Conservation (phyloP, 2,888 invertebrate species). For the Patella ulyssiponensis region DNA sequence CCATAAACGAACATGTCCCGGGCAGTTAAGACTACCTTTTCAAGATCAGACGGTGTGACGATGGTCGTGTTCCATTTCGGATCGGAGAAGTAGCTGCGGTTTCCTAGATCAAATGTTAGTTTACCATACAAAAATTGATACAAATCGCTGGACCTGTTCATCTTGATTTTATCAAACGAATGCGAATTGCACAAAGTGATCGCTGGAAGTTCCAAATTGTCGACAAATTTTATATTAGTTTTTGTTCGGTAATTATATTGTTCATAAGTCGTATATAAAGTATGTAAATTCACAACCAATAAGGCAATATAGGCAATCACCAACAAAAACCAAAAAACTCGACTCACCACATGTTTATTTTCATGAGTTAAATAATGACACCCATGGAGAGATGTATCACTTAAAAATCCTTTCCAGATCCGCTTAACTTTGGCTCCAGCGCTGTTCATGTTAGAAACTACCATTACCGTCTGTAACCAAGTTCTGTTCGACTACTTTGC, state of each 20-base stretch:
- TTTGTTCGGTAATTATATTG: neutral
- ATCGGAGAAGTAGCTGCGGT: neutral
- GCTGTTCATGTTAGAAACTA: too few species aligned
- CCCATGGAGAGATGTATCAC: neutral
- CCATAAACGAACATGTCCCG: neutral
- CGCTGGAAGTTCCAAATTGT: neutral
- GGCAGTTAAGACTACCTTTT: neutral
- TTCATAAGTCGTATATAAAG: neutral
- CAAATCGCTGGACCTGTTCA: neutral
- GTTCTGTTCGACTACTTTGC: too few species aligned
- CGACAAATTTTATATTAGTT: neutral
- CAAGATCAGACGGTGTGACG: neutral
- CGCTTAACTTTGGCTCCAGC: neutral
- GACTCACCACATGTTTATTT: neutral
- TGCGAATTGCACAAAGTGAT: neutral
- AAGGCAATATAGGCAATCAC: neutral
- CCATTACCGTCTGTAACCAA: too few species aligned
- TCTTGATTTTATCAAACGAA: neutral
- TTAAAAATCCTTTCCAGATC: neutral
- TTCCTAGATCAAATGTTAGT: neutral
- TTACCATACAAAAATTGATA: neutral
- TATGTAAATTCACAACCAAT: neutral
- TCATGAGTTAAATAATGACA: neutral
- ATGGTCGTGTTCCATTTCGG: neutral
- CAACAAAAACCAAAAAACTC: constrained; percentile 2